Conservation (phyloP, 2,797 vertebrate species). For the Catostomus latipinnis region DNA sequence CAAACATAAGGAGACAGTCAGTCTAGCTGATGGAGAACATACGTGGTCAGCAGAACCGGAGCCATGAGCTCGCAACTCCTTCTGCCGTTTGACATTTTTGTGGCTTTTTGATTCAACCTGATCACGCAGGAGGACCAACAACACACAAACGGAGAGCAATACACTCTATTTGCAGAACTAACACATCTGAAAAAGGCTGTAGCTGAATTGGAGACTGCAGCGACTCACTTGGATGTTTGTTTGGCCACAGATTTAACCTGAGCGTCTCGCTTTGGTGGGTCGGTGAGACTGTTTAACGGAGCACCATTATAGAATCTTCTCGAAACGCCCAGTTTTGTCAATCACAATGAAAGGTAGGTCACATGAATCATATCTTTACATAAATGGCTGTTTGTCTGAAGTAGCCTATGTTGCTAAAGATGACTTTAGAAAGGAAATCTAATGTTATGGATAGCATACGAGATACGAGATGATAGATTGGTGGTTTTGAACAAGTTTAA, state of each 20-base stretch:
- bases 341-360: conserved; percentile 48
- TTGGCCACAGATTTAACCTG: not conserved
- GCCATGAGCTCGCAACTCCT: conserved; percentile 11
- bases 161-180: not conserved
- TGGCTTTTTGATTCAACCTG: conserved; percentile 18
- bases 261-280: not conserved
- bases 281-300: not conserved
- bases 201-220: not conserved
- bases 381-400: not conserved
- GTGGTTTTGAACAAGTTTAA: too few species aligned
- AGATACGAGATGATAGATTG: too few species aligned
- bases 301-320: not conserved
- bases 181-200: not conserved
- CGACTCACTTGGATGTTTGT: too few species aligned
- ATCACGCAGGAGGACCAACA: not conserved
- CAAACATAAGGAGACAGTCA: not conserved
- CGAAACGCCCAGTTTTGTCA: not conserved
- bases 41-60: not conserved
- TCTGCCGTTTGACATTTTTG: conserved; percentile 32
- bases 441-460: too few species aligned
- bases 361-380: not conserved
- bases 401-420: not conserved
- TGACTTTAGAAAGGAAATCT: too few species aligned
- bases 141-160: not conserved
- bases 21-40: conserved; percentile 10